A percentile compares a stretch with the other conserved stretches of the same genome.
phyloP scores from a whole-genome alignment of 1,140 invertebrate genomes.

The Papilio polytes region DNA sequence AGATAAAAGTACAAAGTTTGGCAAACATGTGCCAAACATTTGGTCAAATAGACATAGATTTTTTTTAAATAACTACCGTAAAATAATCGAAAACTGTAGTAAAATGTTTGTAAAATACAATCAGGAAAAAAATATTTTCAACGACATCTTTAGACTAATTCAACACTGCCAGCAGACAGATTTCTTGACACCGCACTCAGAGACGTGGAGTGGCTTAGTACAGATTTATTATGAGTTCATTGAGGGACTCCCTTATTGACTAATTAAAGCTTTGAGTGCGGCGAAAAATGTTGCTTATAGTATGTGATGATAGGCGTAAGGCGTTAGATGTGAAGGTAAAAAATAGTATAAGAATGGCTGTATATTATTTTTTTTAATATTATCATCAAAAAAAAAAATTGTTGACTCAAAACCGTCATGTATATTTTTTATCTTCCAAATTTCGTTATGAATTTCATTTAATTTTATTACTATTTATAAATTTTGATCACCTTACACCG shows the following conservation, averaged over 20 bases:
- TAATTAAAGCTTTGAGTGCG: too few relatives aligned
- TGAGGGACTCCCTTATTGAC: too few relatives aligned
- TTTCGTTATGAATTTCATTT: too few relatives aligned
- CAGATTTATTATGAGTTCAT: too few relatives aligned
- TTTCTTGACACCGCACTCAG: too few relatives aligned
- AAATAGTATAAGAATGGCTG: neutral
- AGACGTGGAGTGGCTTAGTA: too few relatives aligned
- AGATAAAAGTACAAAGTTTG: slow-evolving; percentile 20
- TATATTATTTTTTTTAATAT: neutral
- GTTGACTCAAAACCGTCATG: too few relatives aligned
- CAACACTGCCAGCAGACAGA: neutral
- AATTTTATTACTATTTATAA: too few relatives aligned
- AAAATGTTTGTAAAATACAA: too few relatives aligned
- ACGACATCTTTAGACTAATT: neutral
- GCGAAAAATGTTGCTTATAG: neutral
- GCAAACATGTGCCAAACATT: slow-evolving; percentile 19
- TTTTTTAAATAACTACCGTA: neutral
- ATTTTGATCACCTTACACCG: too few relatives aligned
- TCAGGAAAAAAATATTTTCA: neutral
- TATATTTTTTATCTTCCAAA: too few relatives aligned
- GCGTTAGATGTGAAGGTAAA: neutral
- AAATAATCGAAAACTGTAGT: neutral
- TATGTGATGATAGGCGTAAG: slow-evolving; percentile 3
- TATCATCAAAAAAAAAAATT: too few relatives aligned
- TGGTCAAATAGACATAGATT: neutral